A percentile compares a stretch with the other conserved stretches of the same genome.
Conservation (phyloP, 2,888 invertebrate species). For the Venustoraphidia nigricollis region DNA sequence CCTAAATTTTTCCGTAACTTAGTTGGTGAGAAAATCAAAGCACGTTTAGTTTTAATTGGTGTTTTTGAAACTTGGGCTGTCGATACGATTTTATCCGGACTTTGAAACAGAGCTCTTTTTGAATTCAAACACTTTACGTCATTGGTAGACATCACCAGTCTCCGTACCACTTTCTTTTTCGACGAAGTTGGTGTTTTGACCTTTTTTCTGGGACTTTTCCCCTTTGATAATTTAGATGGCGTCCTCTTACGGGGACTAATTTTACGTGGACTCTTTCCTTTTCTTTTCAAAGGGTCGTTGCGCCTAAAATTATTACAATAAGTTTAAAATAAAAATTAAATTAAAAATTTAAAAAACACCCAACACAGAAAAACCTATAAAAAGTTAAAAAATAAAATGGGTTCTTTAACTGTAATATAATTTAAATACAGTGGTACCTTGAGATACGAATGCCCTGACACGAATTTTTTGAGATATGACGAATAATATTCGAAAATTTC, state of each 20-base stretch:
- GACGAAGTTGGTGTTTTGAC: slow-evolving; percentile 40
- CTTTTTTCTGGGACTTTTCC: slow-evolving; percentile 10
- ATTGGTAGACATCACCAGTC: slow-evolving; percentile 19
- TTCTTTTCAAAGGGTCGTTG: too few species aligned
- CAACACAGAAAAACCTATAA: too few species aligned
- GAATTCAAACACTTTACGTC: slow-evolving; percentile 15
- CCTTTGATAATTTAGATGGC: slow-evolving; percentile 18
- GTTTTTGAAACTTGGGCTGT: neutral
- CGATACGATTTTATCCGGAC: slow-evolving; percentile 31
- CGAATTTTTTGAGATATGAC: too few species aligned
- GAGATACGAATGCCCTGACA: too few species aligned
- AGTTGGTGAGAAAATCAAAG: slow-evolving; percentile 46
- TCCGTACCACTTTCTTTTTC: slow-evolving; percentile 35
- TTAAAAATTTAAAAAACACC: too few species aligned
- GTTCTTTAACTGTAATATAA: too few species aligned
- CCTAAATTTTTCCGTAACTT: slow-evolving; percentile 13
- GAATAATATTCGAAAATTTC: too few species aligned
- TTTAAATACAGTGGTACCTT: too few species aligned
- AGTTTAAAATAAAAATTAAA: too few species aligned
- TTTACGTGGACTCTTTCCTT: too few species aligned
- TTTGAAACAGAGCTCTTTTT: slow-evolving; percentile 60
- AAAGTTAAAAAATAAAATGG: too few species aligned
- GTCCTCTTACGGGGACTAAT: slow-evolving; percentile 35
- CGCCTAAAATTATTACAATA: too few species aligned
- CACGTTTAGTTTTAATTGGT: slow-evolving; percentile 44